Evolutionary conservation across 1,140 invertebrate species (phyloP).

Genomic region (Cheumatopsyche charites): DNA sequence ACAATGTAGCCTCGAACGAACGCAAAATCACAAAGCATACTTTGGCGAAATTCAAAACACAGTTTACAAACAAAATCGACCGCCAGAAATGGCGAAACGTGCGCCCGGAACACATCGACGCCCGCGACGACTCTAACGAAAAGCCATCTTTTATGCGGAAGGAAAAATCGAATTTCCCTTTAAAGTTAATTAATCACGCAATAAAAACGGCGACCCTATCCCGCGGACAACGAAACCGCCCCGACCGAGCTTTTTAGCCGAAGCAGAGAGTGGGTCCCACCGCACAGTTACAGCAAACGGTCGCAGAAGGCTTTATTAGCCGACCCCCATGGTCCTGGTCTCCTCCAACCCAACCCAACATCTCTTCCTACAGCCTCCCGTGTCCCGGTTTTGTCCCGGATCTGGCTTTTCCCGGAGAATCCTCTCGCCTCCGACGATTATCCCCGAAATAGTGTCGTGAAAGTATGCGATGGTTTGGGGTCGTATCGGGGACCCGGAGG

Average conservation of each 20-base stretch:
- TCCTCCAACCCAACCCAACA: too few relatives aligned
- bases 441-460: slow-evolving; percentile 36
- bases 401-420: slow-evolving; percentile 3
- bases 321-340: background rate
- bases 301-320: slow-evolving; percentile 31
- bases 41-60: too few relatives aligned
- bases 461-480: slow-evolving; percentile 34
- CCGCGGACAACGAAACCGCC: background rate
- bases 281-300: slow-evolving; percentile 28
- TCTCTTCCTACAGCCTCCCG: background rate
- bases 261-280: background rate
- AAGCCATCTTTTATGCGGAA: background rate
- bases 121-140: too few relatives aligned
- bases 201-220: slow-evolving; percentile 18
- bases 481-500: slow-evolving; percentile 21
- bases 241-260: background rate
- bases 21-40: too few relatives aligned
- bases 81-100: too few relatives aligned
- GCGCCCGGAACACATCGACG: too few relatives aligned
- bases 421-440: slow-evolving; percentile 31
- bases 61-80: too few relatives aligned
- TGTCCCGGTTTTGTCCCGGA: background rate
- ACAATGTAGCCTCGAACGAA: too few relatives aligned
- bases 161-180: slow-evolving; percentile 11
- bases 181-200: slow-evolving; percentile 29